phyloP scores from a whole-genome alignment of 1,140 invertebrate species.

The Drosophila dunni region DNA sequence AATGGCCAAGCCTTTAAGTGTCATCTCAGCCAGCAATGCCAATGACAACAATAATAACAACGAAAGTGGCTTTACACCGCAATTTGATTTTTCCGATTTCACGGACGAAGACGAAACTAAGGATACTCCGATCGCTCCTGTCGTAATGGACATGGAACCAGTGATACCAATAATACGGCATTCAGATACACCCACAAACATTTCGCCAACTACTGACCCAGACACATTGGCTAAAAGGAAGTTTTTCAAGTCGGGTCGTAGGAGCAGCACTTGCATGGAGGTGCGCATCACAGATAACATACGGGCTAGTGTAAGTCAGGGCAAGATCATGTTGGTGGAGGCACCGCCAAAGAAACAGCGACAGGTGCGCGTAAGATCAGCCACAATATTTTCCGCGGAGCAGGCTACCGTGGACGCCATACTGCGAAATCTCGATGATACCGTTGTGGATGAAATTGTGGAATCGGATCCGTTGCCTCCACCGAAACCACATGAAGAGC shows the following conservation, averaged over 20 bases:
- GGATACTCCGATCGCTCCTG: neutral
- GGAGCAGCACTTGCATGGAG: constrained; percentile 72
- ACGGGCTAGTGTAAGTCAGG: constrained; percentile 67
- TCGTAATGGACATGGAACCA: constrained; percentile 54
- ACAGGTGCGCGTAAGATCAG: constrained; percentile 59
- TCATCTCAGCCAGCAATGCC: constrained; percentile 47
- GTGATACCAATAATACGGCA: constrained; percentile 72
- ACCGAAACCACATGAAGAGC: neutral
- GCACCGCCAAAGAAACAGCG: constrained; percentile 43
- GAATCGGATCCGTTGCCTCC: constrained; percentile 29
- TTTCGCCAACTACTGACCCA: constrained; percentile 5
- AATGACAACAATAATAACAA: constrained; percentile 63
- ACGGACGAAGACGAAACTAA: constrained; percentile 53
- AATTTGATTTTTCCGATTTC: constrained; percentile 59
- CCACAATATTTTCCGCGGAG: constrained; percentile 73
- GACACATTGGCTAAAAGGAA: constrained; percentile 53
- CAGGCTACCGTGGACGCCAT: constrained; percentile 80
- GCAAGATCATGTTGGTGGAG: constrained; percentile 69
- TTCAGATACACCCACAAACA: constrained; percentile 23
- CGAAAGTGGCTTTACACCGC: constrained; percentile 14
- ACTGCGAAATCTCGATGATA: constrained; percentile 70
- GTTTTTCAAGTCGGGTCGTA: constrained; percentile 74
- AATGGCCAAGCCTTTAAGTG: constrained; percentile 74
- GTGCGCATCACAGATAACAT: constrained; percentile 77
- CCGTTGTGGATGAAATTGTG: constrained; percentile 65